Evolutionary conservation across 2,888 invertebrate species (phyloP), one percentile per base, ranked within the genome.

Genomic region (Clanis bilineata): DNA sequence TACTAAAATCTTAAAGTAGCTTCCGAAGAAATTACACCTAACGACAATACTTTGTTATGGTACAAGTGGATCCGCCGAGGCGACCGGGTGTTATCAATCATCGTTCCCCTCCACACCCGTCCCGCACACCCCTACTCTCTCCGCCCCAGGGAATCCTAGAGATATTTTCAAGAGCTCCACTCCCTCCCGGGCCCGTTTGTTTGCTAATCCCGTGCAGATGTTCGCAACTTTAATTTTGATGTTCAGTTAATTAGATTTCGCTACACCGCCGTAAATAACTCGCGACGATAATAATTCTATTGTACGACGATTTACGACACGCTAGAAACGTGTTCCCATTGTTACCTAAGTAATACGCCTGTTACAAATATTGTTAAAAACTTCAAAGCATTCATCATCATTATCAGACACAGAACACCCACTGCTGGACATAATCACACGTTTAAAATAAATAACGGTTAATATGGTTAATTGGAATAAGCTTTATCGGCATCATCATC

Each of bases 41-140:
- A 51, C 28, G 32, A 51, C 25, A 28, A 51, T 32, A 47, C 18
- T 51, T 32, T 32, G 7, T 18, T 51, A 32, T 51, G 18, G 3
- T 51, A 18, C 25, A 38, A 25, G 15, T 47, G 61, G 58, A 57
- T 60, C 57, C 25, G 36, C 38, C 10, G 39, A 25, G 51, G 45
- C 59, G 32, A 18, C 43, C 63, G 62, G 66, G 64, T 62, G 64
- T 70, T 71, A 80, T 80, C 80, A 80, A 80, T 80, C 80, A 80
- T 78, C 68, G 62, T 60, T 59, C 60, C 64, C 68, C 62, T 51
- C 60, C 56, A 7, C 64, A 64, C 57, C 43, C 56, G 45, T 36
- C 56, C 51, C 61, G 18, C 39, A 58, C 64, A 38, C 36, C 59
- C 55, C 45, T 9, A n/a, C n/a, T n/a, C 39, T 21, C 12, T 22